Evolutionary conservation across 2,888 invertebrate species (phyloP).

Genomic region (Hybos culiciformis): DNA sequence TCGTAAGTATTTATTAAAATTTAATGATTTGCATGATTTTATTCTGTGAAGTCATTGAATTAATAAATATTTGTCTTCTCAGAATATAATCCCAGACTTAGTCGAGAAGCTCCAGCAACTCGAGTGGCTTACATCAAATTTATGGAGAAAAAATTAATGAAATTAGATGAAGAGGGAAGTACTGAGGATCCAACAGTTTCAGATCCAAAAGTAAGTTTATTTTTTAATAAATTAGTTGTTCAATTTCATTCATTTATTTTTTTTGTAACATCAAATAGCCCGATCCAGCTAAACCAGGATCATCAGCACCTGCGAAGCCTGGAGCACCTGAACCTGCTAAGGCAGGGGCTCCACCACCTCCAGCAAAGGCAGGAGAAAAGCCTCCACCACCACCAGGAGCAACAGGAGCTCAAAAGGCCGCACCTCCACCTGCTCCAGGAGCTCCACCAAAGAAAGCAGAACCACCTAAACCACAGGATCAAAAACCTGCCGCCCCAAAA

Average conservation of each 20-base stretch:
- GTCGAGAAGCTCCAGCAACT: conserved; percentile 60
- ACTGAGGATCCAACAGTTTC: conserved; percentile 15
- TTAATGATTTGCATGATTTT: background rate
- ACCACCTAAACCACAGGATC: conserved; percentile 7
- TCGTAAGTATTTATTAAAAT: conserved; percentile 36
- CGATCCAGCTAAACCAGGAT: background rate
- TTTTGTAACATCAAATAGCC: no score
- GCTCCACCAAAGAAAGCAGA: conserved; percentile 7
- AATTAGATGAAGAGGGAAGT: conserved; percentile 25
- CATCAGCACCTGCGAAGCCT: conserved; percentile 5
- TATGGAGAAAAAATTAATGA: conserved; percentile 56
- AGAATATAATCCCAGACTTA: conserved; percentile 71
- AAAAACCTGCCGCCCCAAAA: conserved; percentile 25
- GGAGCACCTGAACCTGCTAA: conserved; percentile 2
- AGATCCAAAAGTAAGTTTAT: conserved; percentile 9
- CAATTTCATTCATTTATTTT: no score
- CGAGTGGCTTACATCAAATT: conserved; percentile 79
- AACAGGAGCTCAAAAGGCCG: conserved; percentile 6
- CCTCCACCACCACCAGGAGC: conserved; percentile 11
- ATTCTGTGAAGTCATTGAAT: background rate
- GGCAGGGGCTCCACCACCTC: conserved; percentile 1
- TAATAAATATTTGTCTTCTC: conserved; percentile 4
- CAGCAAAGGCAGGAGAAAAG: background rate
- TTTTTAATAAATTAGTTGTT: background rate
- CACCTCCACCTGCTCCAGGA: conserved; percentile 6